phyloP scores from a whole-genome alignment of 2,113 vertebrate genomes.

The Myxocyprinus asiaticus region DNA sequence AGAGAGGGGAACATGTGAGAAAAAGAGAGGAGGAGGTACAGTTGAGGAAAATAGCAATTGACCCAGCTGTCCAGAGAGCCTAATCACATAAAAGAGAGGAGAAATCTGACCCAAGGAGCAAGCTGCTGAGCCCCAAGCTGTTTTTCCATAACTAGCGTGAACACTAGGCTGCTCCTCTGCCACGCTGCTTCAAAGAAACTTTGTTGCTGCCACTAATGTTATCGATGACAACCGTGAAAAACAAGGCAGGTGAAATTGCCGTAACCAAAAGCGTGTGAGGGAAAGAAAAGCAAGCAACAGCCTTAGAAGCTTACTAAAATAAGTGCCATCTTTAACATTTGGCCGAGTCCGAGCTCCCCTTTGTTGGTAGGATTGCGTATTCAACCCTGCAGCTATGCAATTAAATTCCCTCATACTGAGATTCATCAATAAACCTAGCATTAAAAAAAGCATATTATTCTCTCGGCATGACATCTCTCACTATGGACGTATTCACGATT shows the following conservation, averaged over 20 bases:
- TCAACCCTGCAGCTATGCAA: constrained; percentile 48
- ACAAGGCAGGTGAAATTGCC: constrained; percentile 54
- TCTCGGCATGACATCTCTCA: constrained; percentile 20
- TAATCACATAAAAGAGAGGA: constrained; percentile 57
- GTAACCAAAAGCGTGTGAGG: constrained; percentile 31
- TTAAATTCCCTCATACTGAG: constrained; percentile 56
- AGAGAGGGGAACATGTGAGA: not conserved
- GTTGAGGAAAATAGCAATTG: constrained; percentile 50
- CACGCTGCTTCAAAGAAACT: constrained; percentile 65
- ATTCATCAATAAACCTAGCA: constrained; percentile 60
- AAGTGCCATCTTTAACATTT: constrained; percentile 63
- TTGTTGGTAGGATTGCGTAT: constrained; percentile 26
- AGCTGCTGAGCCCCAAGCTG: constrained; percentile 44
- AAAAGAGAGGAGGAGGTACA: constrained; percentile 1
- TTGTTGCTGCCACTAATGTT: constrained; percentile 65
- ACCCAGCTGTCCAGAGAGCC: constrained; percentile 46
- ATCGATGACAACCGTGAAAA: constrained; percentile 57
- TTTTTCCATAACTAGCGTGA: constrained; percentile 51
- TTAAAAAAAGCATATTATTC: constrained; percentile 24
- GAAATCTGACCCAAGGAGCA: constrained; percentile 56
- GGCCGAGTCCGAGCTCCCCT: constrained; percentile 52
- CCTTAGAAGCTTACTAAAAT: constrained; percentile 46
- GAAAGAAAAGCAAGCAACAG: constrained; percentile 11
- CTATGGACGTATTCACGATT: constrained; percentile 32
- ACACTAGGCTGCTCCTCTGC: constrained; percentile 1